Percentiles rank a stretch among this genome's conserved stretches.
Evolutionary conservation across 2,888 invertebrate species (phyloP).

Genomic region (Malthinus seriepunctatus): DNA sequence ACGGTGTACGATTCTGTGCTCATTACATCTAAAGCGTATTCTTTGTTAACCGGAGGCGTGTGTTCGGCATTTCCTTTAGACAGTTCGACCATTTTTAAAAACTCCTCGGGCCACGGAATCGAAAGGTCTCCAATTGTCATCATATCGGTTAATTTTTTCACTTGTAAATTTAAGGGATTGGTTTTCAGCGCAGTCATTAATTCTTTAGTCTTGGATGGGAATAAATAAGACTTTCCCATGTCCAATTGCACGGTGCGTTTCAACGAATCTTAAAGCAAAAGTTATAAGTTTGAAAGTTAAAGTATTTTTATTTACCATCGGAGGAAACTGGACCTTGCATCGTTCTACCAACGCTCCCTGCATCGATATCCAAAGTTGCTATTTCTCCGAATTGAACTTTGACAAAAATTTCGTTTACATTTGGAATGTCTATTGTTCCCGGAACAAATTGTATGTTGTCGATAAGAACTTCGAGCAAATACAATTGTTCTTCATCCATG

Average conservation of each 20-base stretch:
- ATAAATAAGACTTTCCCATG: slow-evolving; percentile 60
- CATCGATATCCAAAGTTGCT: slow-evolving; percentile 57
- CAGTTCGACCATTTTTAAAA: slow-evolving; percentile 57
- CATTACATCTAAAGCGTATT: slow-evolving; percentile 53
- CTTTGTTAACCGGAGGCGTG: slow-evolving; percentile 48
- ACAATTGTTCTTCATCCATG: slow-evolving; percentile 57
- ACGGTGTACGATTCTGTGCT: slow-evolving; percentile 45
- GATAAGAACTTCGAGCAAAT: slow-evolving; percentile 61
- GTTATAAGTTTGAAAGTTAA: background rate
- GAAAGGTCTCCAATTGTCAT: slow-evolving; percentile 54
- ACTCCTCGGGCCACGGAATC: slow-evolving; percentile 57
- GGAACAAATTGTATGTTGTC: slow-evolving; percentile 57
- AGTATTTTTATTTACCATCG: slow-evolving; percentile 20
- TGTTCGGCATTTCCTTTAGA: slow-evolving; percentile 43
- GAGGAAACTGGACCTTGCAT: background rate
- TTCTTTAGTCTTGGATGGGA: slow-evolving; percentile 57
- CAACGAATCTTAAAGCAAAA: slow-evolving; percentile 25
- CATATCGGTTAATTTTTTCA: slow-evolving; percentile 56
- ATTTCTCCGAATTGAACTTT: slow-evolving; percentile 58
- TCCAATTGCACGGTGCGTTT: slow-evolving; percentile 51
- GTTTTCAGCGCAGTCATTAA: slow-evolving; percentile 55
- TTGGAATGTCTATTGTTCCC: slow-evolving; percentile 47
- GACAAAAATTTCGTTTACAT: slow-evolving; percentile 56
- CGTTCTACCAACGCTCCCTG: slow-evolving; percentile 53
- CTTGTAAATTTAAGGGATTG: slow-evolving; percentile 58